Conservation (phyloP, 1,140 invertebrate genomes). For the Drosophila kohkoa region DNA sequence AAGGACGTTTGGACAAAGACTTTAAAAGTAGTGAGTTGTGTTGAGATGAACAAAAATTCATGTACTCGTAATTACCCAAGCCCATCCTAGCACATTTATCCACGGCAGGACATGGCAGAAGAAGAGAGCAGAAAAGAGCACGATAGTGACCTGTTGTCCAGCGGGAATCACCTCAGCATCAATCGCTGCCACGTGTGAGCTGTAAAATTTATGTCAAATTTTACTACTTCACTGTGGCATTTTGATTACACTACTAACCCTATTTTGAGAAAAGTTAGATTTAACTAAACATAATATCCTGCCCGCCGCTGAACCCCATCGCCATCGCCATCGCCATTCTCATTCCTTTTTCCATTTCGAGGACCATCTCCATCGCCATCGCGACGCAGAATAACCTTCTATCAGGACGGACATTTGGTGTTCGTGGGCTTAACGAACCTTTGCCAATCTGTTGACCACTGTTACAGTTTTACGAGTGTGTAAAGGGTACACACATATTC, state of each 20-base stretch:
- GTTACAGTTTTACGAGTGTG: slow-evolving; percentile 45
- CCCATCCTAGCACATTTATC: neutral
- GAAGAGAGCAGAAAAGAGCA: neutral
- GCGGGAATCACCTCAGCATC: slow-evolving; percentile 36
- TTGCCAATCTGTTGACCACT: slow-evolving; percentile 78
- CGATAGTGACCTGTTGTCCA: slow-evolving; percentile 32
- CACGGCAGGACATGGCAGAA: too few species aligned
- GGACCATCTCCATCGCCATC: neutral
- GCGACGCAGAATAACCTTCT: slow-evolving; percentile 57
- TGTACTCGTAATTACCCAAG: slow-evolving; percentile 11
- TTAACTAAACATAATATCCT: slow-evolving; percentile 75
- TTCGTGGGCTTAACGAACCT: slow-evolving; percentile 65
- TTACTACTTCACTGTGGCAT: slow-evolving; percentile 60
- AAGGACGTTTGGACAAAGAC: too few species aligned
- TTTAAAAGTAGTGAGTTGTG: neutral
- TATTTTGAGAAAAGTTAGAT: slow-evolving; percentile 53
- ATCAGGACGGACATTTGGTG: slow-evolving; percentile 54
- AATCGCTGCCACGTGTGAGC: slow-evolving; percentile 67
- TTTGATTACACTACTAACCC: slow-evolving; percentile 74
- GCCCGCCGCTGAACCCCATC: slow-evolving; percentile 3
- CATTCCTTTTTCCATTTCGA: neutral
- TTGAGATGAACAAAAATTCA: slow-evolving; percentile 4
- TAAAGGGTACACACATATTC: slow-evolving; percentile 18
- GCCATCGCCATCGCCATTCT: slow-evolving; percentile 4
- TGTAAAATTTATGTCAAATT: slow-evolving; percentile 77